phyloP scores from a whole-genome alignment of 2,888 invertebrate genomes.

The Eupithecia subumbrata region DNA sequence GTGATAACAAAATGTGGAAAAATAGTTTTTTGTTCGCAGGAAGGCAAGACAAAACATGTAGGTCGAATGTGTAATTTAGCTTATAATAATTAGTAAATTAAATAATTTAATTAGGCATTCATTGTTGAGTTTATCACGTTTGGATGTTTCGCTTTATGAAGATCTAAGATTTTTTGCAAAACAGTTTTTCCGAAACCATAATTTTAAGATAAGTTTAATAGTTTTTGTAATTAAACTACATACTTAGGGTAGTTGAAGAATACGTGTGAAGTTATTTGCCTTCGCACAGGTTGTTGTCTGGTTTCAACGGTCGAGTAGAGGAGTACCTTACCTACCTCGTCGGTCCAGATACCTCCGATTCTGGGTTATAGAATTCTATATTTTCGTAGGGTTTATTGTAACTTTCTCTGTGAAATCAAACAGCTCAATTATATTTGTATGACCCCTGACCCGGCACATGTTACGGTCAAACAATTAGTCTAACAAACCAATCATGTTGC shows the following conservation, averaged over 20 bases:
- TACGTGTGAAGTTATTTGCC: conserved; percentile 2
- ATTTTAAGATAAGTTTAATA: background rate
- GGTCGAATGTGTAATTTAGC: conserved; percentile 28
- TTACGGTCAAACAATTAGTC: conserved; percentile 43
- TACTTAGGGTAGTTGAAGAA: background rate
- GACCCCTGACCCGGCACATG: conserved; percentile 41
- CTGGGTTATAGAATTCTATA: background rate
- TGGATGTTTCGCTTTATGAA: conserved; percentile 1
- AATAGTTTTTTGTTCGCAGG: conserved; percentile 39
- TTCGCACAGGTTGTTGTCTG: background rate
- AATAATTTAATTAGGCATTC: conserved; percentile 7
- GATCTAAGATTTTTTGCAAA: background rate
- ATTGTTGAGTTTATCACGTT: background rate
- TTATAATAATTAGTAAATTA: conserved; percentile 13
- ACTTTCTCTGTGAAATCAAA: conserved; percentile 41
- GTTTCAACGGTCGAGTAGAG: background rate
- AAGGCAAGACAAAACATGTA: conserved; percentile 37
- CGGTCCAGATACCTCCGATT: background rate
- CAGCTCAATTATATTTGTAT: conserved; percentile 35
- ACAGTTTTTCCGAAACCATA: background rate
- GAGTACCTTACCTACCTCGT: background rate
- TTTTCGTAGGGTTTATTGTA: background rate
- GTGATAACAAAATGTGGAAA: conserved; percentile 44
- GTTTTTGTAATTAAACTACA: background rate
- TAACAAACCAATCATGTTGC: conserved; percentile 46